phyloP scores from a whole-genome alignment of 2,888 invertebrate genomes.

The Morpho helenor region DNA sequence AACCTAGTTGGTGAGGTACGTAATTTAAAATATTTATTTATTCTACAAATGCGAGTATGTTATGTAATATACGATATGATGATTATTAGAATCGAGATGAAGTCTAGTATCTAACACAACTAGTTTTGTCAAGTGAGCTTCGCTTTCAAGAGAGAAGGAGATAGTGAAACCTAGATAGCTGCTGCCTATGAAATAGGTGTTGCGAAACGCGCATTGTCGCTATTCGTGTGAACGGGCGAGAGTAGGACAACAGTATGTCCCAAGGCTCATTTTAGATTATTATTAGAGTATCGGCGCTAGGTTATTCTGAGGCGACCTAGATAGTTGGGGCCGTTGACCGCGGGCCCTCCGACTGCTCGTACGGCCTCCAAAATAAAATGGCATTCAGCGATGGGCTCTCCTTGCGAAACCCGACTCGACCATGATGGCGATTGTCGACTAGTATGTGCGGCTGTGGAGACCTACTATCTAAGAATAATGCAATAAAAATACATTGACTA shows the following conservation, averaged over 20 bases:
- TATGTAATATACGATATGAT: slow-evolving; percentile 9
- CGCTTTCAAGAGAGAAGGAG: slow-evolving; percentile 54
- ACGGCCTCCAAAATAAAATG: slow-evolving; percentile 78
- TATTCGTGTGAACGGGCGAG: slow-evolving; percentile 52
- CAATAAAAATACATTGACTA: slow-evolving; percentile 48
- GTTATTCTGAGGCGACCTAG: slow-evolving; percentile 79
- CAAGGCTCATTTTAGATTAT: slow-evolving; percentile 69
- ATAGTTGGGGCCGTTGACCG: slow-evolving; percentile 77
- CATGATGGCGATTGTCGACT: slow-evolving; percentile 49
- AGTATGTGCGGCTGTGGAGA: slow-evolving; percentile 38
- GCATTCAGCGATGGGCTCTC: slow-evolving; percentile 76
- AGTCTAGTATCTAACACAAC: slow-evolving; percentile 46
- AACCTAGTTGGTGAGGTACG: too few species aligned
- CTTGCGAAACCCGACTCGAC: slow-evolving; percentile 73
- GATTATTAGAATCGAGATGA: slow-evolving; percentile 25
- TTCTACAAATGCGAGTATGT: not conserved
- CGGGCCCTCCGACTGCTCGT: slow-evolving; percentile 72
- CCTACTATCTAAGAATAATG: slow-evolving; percentile 54
- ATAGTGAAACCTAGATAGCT: slow-evolving; percentile 50
- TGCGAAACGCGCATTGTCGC: slow-evolving; percentile 61
- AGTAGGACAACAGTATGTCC: slow-evolving; percentile 61
- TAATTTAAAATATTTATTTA: too few species aligned
- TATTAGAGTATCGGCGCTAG: slow-evolving; percentile 79
- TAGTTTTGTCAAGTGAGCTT: slow-evolving; percentile 37
- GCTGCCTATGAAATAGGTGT: slow-evolving; percentile 47